A percentile compares a stretch with the other conserved stretches of the same genome.
These are phyloP conservation scores for Iguana delicatissima DNA, from an alignment of 2,797 vertebrate species.

Conservation along the genomic window DNA sequence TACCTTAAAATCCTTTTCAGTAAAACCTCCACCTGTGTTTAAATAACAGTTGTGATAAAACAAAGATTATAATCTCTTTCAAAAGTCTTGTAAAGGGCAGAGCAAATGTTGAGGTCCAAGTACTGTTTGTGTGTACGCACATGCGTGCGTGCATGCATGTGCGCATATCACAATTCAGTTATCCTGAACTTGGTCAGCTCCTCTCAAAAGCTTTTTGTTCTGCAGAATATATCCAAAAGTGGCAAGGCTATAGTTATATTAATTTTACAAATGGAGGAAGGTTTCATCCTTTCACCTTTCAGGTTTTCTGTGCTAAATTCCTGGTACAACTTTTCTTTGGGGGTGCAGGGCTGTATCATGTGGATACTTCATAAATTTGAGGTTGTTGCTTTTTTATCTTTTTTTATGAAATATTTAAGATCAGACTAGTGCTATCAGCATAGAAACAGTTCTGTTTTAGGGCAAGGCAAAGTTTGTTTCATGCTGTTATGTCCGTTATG, in stretches of 20 bases:
- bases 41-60: neutral
- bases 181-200: no score
- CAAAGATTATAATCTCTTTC: neutral
- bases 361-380: neutral
- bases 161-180: no score
- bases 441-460: neutral
- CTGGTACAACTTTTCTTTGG: neutral
- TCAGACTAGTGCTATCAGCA: neutral
- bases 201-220: neutral
- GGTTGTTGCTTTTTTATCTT: neutral
- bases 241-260: no score
- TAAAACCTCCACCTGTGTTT: neutral
- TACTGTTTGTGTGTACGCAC: neutral
- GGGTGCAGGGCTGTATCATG: neutral
- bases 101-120: neutral
- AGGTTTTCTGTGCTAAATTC: neutral
- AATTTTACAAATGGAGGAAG: neutral
- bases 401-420: neutral
- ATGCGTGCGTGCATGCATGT: no score
- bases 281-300: neutral
- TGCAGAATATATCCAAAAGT: neutral
- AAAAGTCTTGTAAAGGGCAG: neutral
- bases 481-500: no score
- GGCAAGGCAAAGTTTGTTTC: neutral
- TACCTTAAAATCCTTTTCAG: neutral